Base-by-base conservation (phyloP, 2,113 vertebrate genomes). In the Cololabis saira region DNA sequence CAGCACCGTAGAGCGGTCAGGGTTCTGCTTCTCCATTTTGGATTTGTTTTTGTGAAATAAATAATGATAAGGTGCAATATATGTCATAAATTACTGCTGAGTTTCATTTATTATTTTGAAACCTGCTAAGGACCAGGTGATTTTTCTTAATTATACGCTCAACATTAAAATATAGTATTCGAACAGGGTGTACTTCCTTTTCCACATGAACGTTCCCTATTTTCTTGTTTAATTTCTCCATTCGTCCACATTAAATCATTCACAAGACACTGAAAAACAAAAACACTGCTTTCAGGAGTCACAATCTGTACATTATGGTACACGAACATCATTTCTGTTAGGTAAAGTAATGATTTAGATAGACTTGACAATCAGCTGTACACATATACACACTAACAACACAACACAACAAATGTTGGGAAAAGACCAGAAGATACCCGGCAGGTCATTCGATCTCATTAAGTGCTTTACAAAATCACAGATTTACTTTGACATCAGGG, bases 231-330 rank as follows among this genome's bases (percentile, higher is more conserved):
- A 27, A 49, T 27, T 17, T 37, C 47, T 55, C 62, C 77, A 58
- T 78, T 73, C 70, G 43, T 63, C 82, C 78, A 84, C 75, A 80
- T 67, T 61, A 9, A 87, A 45, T 78, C 78, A 71, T 67, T 80
- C 65, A 79, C 69, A 59, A 66, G 61, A 85, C 80, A 74, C 52
- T n/a, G 2, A 51, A 53, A 60, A 44, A 69, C 43, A 72, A 18
- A 66, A 53, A 77, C 62, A 74, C 59, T 54, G 61, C 65, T 72
- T 60, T 40, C 41, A 50, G 61, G 63, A 78, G 72, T 81, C 82
- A 88, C 80, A 74, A 76, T 77, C 77, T 88, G 73, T 86, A 87
- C 81, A 89, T 79, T 73, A 83, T 83, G 67, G 37, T 76, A 86
- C 81, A 87, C 80, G 83, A 76, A 85, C 60, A 61, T 80, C 30